Evolutionary conservation across 2,797 vertebrate genomes (phyloP).

Genomic region (Catamblyrhynchus diadema): DNA sequence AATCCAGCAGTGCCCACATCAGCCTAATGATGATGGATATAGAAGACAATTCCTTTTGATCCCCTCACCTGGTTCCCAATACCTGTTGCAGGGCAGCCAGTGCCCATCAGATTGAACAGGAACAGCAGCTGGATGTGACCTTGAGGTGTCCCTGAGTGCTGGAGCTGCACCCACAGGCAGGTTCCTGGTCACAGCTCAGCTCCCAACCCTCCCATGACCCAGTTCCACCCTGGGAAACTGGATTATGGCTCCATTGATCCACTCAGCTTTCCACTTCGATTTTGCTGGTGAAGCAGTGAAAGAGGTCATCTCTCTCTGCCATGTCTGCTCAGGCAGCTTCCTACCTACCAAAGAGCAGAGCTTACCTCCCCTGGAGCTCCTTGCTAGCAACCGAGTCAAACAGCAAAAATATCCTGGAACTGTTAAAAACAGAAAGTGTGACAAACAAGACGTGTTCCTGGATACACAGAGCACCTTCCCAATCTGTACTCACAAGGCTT

Average conservation of each 20-base stretch:
- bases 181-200: not conserved
- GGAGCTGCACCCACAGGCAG: not conserved
- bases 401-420: conserved; percentile 32
- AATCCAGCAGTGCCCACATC: not conserved
- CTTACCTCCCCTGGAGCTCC: conserved; percentile 26
- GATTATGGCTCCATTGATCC: conserved; percentile 19
- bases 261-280: not conserved
- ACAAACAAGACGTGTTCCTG: not conserved
- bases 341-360: not conserved
- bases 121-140: not conserved
- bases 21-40: accelerated
- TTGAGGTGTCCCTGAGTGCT: accelerated
- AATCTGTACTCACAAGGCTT: not conserved
- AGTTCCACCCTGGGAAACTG: not conserved
- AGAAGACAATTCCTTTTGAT: not conserved
- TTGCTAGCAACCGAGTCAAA: conserved; percentile 27
- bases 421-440: conserved; percentile 38
- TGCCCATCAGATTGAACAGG: not conserved
- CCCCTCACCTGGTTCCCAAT: not conserved
- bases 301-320: not conserved
- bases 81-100: accelerated
- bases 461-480: conserved; percentile 10
- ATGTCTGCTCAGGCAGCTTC: not conserved
- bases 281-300: not conserved
- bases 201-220: not conserved